phyloP scores from a whole-genome alignment of 1,140 invertebrate genomes.

The Microplitis demolitor region DNA sequence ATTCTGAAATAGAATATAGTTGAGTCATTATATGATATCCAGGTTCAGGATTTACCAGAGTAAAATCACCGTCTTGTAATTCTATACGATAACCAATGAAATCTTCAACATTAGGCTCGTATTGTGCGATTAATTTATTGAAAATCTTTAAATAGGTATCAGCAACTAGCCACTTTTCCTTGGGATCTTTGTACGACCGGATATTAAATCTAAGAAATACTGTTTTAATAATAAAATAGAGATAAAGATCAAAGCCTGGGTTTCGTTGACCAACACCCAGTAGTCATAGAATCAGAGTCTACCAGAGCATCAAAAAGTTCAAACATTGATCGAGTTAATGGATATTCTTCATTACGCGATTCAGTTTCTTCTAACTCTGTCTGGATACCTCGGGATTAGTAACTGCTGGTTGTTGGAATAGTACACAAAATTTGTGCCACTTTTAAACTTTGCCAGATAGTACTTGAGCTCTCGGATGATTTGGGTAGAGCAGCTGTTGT shows the following conservation, averaged over 20 bases:
- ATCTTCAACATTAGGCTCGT: conserved; percentile 74
- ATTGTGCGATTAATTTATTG: conserved; percentile 76
- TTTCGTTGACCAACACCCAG: conserved; percentile 78
- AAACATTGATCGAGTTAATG: conserved; percentile 81
- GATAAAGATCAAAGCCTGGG: conserved; percentile 88
- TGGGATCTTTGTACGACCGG: conserved; percentile 75
- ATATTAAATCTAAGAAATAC: conserved; percentile 81
- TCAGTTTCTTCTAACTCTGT: conserved; percentile 81
- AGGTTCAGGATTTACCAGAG: conserved; percentile 71
- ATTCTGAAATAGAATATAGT: conserved; percentile 79
- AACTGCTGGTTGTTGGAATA: conserved; percentile 67
- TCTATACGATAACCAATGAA: conserved; percentile 68
- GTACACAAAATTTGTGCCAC: conserved; percentile 81
- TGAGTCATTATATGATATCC: conserved; percentile 83
- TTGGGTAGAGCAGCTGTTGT: conserved; percentile 78
- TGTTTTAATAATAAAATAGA: conserved; percentile 79
- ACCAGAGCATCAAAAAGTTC: conserved; percentile 78
- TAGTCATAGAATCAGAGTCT: conserved; percentile 75
- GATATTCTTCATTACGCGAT: conserved; percentile 85
- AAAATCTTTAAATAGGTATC: conserved; percentile 75
- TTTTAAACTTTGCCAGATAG: conserved; percentile 87
- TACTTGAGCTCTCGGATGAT: conserved; percentile 74
- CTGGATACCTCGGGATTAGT: conserved; percentile 71
- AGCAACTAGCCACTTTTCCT: conserved; percentile 80
- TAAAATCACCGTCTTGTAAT: conserved; percentile 66